Conservation (phyloP, 2,888 invertebrate species). For the Pristionchus entomophagus region DNA sequence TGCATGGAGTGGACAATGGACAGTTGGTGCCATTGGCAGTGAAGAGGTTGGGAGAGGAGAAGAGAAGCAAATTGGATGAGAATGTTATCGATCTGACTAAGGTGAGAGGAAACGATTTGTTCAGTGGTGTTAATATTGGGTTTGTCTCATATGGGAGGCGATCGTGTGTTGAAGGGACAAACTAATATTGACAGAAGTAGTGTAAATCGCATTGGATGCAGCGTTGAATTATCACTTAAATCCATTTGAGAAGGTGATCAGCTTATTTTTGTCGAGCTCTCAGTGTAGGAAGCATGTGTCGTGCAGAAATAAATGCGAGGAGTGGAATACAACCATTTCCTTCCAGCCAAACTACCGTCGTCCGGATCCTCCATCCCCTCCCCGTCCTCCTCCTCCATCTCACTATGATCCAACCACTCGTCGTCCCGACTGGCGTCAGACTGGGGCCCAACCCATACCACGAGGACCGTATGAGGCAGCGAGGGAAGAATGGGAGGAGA, state of each 20-base stretch:
- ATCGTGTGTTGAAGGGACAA: not conserved
- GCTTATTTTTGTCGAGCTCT: too few relatives aligned
- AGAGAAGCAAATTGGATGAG: constrained; percentile 38
- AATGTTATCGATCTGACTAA: constrained; percentile 26
- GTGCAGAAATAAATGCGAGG: too few relatives aligned
- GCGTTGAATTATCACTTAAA: not conserved
- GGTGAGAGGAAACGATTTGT: not conserved
- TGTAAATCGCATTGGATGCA: not conserved
- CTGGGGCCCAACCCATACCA: constrained; percentile 14
- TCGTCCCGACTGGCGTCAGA: constrained; percentile 22
- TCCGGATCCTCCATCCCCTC: not conserved
- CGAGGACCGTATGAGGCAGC: not conserved
- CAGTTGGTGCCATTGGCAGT: constrained; percentile 28
- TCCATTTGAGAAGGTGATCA: not conserved
- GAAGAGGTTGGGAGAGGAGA: constrained; percentile 12
- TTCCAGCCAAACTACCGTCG: constrained; percentile 31
- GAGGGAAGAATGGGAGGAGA: not conserved
- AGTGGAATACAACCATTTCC: not conserved
- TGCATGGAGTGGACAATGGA: constrained; percentile 35
- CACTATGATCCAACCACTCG: not conserved
- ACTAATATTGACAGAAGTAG: too few relatives aligned
- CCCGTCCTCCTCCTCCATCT: not conserved
- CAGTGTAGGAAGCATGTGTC: too few relatives aligned
- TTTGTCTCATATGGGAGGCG: not conserved
- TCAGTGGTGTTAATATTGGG: not conserved